phyloP scores from a whole-genome alignment of 2,113 vertebrate species.

The Podarcis cretensis region DNA sequence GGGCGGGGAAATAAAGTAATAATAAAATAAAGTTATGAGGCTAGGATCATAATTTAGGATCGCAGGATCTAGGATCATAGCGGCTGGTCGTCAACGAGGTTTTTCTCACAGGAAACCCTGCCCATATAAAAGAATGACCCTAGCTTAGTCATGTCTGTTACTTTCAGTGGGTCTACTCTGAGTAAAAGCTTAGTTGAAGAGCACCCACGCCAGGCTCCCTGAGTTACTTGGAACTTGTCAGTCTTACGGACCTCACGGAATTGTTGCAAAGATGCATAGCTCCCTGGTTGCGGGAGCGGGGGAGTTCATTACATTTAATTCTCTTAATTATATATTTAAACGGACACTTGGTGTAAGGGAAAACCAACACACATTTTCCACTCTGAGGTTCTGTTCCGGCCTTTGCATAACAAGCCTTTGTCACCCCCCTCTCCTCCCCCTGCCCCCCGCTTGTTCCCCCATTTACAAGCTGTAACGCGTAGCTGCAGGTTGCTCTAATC shows the following conservation, averaged over 20 bases:
- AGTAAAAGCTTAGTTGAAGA: no score
- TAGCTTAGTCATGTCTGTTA: no score
- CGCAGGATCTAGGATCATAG: no score
- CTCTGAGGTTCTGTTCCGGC: slow-evolving; percentile 67
- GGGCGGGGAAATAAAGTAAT: no score
- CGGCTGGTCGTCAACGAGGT: no score
- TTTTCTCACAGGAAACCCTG: no score
- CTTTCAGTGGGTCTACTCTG: no score
- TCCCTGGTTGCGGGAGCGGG: neutral
- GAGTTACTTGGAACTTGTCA: neutral
- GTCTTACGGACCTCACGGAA: neutral
- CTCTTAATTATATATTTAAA: slow-evolving; percentile 29
- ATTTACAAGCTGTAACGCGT: slow-evolving; percentile 85
- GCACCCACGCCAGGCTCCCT: neutral
- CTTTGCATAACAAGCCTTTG: slow-evolving; percentile 79
- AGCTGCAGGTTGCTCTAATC: slow-evolving; percentile 88
- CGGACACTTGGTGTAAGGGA: slow-evolving; percentile 29
- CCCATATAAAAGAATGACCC: no score
- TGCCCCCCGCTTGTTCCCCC: slow-evolving; percentile 65
- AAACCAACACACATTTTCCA: slow-evolving; percentile 54
- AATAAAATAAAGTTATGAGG: no score
- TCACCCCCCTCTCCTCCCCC: slow-evolving; percentile 68
- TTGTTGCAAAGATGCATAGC: neutral
- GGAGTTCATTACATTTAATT: slow-evolving; percentile 14
- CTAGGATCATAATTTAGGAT: no score